These are phyloP conservation scores for Nematopogon swammerdamellus DNA, from an alignment of 2,888 invertebrate species.

Conservation along the genomic window DNA sequence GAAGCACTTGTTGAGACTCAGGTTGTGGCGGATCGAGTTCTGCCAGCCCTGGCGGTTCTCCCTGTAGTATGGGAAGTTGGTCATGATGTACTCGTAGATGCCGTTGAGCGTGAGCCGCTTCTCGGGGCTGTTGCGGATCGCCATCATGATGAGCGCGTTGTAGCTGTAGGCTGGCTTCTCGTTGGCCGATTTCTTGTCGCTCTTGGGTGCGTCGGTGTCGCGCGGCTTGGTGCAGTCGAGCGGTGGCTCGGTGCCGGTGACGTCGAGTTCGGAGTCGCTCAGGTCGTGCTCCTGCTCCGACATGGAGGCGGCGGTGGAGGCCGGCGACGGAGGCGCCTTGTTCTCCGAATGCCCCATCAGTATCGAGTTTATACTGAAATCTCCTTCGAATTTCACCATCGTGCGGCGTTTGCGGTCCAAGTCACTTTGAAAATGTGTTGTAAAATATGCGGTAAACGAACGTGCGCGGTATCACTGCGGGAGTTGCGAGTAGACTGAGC, in stretches of 20 bases:
- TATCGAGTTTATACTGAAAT: slow-evolving; percentile 79
- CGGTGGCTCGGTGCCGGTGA: slow-evolving; percentile 72
- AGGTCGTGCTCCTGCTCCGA: slow-evolving; percentile 40
- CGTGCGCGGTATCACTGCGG: slow-evolving; percentile 26
- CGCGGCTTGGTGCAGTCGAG: slow-evolving; percentile 64
- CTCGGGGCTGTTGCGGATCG: slow-evolving; percentile 82
- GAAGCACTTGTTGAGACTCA: slow-evolving; percentile 91
- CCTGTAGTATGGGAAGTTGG: slow-evolving; percentile 88
- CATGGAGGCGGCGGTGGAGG: slow-evolving; percentile 18
- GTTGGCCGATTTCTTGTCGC: slow-evolving; percentile 61
- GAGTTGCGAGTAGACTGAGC: slow-evolving; percentile 32
- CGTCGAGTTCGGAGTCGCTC: slow-evolving; percentile 71
- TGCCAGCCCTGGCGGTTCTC: slow-evolving; percentile 96
- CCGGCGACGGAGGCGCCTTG: slow-evolving; percentile 41
- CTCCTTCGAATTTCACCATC: slow-evolving; percentile 61
- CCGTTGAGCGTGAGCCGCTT: slow-evolving; percentile 84
- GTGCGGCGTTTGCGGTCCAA: slow-evolving; percentile 13
- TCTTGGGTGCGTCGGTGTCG: slow-evolving; percentile 26
- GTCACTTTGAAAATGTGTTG: neutral
- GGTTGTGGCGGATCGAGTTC: slow-evolving; percentile 90
- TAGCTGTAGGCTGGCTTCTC: slow-evolving; percentile 92
- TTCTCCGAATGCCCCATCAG: slow-evolving; percentile 56
- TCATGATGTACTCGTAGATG: slow-evolving; percentile 93
- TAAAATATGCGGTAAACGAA: too few relatives aligned
- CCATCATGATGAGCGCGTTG: slow-evolving; percentile 96